A percentile compares a stretch with the other conserved stretches of the same genome.
Conservation (phyloP, 2,113 vertebrate genomes). For the Hemiprocne comata region DNA sequence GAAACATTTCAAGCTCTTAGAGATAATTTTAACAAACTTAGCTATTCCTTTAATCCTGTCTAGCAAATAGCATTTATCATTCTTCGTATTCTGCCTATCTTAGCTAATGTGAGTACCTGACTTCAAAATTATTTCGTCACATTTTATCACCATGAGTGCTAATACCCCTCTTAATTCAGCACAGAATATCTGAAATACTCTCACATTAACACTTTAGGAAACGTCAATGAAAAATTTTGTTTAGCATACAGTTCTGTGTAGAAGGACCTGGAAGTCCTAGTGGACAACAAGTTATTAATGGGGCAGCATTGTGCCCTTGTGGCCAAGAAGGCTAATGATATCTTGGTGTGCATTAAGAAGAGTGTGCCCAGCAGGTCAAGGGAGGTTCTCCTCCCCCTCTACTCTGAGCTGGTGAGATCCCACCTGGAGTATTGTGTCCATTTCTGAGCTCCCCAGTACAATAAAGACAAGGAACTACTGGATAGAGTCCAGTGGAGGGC, state of each 20-base stretch:
- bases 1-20: not conserved
- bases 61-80: not conserved
- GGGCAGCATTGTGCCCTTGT: too few species aligned
- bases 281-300: too few species aligned
- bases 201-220: not conserved
- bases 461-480: too few species aligned
- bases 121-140: not conserved
- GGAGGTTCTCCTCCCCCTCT: too few species aligned
- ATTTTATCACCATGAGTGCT: not conserved
- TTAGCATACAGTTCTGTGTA: not conserved
- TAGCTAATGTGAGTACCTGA: not conserved
- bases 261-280: too few species aligned
- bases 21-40: not conserved
- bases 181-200: not conserved
- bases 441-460: too few species aligned
- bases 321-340: too few species aligned
- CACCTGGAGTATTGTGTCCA: too few species aligned
- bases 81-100: not conserved
- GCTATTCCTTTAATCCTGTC: not conserved
- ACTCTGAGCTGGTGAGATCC: too few species aligned
- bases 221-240: not conserved
- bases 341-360: too few species aligned
- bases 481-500: too few species aligned
- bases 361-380: too few species aligned
- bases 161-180: not conserved